Percentiles rank a stretch among this genome's conserved stretches.
These are phyloP conservation scores for Coturnix japonica DNA, from an alignment of 2,113 vertebrate species.

Conservation along the genomic window DNA sequence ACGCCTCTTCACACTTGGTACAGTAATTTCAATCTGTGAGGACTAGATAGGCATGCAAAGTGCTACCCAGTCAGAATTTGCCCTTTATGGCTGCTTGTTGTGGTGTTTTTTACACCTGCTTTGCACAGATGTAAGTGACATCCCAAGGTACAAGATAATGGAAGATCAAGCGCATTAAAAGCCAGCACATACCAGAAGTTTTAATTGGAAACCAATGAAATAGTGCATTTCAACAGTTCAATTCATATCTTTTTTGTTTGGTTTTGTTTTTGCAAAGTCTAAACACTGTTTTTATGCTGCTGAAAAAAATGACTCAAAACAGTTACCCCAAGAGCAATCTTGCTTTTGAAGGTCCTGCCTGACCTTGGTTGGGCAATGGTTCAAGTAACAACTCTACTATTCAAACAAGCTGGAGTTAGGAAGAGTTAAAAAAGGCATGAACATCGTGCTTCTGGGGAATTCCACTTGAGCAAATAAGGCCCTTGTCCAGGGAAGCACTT, in stretches of 20 bases:
- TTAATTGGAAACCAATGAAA: background rate
- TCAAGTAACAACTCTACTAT: constrained; percentile 66
- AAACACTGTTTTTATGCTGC: constrained; percentile 32
- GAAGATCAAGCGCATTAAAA: constrained; percentile 16
- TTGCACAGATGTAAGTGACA: constrained; percentile 13
- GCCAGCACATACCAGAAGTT: background rate
- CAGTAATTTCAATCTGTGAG: background rate
- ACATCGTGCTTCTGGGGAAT: constrained; percentile 54
- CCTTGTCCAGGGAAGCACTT: constrained; percentile 66
- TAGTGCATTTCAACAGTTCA: constrained; percentile 13
- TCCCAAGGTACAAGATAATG: constrained; percentile 19
- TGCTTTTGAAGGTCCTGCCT: constrained; percentile 59
- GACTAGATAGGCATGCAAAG: constrained; percentile 1
- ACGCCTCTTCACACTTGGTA: background rate
- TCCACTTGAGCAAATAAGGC: constrained; percentile 70
- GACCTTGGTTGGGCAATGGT: constrained; percentile 60
- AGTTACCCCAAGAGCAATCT: constrained; percentile 34
- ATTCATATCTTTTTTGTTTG: background rate
- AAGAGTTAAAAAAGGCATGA: constrained; percentile 63
- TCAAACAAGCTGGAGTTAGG: constrained; percentile 70
- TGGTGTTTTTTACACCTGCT: background rate
- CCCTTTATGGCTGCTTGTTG: background rate
- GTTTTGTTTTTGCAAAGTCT: background rate
- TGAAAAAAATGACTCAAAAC: constrained; percentile 66
- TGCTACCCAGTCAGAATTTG: background rate